phyloP scores from a whole-genome alignment of 2,797 vertebrate species.

The Pygocentrus nattereri region DNA sequence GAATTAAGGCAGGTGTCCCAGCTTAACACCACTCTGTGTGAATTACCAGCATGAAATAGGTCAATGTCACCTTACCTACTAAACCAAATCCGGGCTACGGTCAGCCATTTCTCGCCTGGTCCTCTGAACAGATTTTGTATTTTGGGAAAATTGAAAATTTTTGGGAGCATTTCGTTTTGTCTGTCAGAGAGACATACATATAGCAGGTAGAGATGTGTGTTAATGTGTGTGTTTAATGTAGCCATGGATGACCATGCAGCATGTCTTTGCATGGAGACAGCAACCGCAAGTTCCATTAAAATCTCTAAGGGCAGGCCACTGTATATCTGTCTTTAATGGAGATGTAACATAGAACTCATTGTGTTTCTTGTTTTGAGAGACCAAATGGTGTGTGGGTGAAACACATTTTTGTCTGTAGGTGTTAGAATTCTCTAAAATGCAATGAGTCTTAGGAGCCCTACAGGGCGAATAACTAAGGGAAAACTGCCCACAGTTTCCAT shows the following conservation, averaged over 20 bases:
- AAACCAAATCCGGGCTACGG: constrained; percentile 32
- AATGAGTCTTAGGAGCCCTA: constrained; percentile 54
- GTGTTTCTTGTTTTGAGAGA: constrained; percentile 52
- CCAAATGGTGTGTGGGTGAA: constrained; percentile 73
- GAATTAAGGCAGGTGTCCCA: constrained; percentile 60
- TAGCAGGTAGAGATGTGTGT: background rate
- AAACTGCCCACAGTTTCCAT: constrained; percentile 42
- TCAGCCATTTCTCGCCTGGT: constrained; percentile 22
- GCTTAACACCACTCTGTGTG: constrained; percentile 52
- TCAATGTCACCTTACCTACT: constrained; percentile 64
- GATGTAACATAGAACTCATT: constrained; percentile 59
- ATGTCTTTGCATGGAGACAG: background rate
- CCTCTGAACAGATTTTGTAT: constrained; percentile 6
- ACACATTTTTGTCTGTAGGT: constrained; percentile 58
- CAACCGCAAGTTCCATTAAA: constrained; percentile 22
- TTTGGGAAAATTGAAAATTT: background rate
- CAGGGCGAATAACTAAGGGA: constrained; percentile 55
- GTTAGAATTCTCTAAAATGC: constrained; percentile 61
- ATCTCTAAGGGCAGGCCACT: constrained; percentile 3
- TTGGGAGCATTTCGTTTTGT: background rate
- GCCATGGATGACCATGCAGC: background rate
- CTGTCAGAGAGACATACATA: background rate
- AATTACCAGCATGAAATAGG: constrained; percentile 58
- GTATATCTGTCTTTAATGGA: constrained; percentile 31
- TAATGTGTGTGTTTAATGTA: constrained; percentile 1